phyloP scores from a whole-genome alignment of 37 sponge, comb jelly and placozoan genomes.

The Beroe ovata region DNA sequence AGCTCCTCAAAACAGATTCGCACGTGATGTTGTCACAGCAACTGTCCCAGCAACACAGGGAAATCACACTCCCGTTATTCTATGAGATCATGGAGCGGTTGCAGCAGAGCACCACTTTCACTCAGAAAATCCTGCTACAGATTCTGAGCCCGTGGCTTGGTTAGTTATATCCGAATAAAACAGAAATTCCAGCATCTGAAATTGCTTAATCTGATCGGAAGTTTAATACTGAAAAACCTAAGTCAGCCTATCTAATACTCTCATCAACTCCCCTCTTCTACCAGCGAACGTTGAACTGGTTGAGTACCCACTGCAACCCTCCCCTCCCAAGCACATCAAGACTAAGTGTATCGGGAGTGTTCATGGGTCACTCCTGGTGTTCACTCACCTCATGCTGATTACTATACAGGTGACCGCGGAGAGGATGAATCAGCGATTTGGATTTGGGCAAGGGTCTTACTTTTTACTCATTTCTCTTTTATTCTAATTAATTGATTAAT shows the following conservation, averaged over 20 bases:
- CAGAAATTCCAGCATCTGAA: too few species aligned
- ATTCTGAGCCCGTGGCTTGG: conserved; percentile 9
- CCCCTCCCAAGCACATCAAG: conserved; percentile 14
- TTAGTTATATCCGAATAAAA: too few species aligned
- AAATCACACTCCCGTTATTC: not conserved
- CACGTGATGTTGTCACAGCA: conserved; percentile 45
- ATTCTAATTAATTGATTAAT: too few species aligned
- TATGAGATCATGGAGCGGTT: conserved; percentile 22
- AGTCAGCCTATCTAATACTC: too few species aligned
- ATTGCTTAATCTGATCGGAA: too few species aligned
- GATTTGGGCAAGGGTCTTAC: too few species aligned
- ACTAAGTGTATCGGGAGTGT: conserved; percentile 7
- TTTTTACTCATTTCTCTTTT: too few species aligned
- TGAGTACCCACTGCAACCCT: not conserved
- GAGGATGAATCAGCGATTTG: too few species aligned
- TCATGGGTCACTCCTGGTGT: conserved; percentile 7
- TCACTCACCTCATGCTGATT: conserved; percentile 5
- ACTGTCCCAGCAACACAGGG: conserved; percentile 44
- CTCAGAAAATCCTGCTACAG: conserved; percentile 30
- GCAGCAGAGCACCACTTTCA: not conserved
- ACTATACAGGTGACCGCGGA: conserved; percentile 22
- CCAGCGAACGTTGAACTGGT: conserved; percentile 3
- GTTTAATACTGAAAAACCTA: too few species aligned
- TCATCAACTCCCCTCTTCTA: too few species aligned
- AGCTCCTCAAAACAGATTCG: conserved; percentile 36